These are phyloP conservation scores for Apteryx mantelli DNA, from an alignment of 2,113 vertebrate genomes.

Conservation along the genomic window DNA sequence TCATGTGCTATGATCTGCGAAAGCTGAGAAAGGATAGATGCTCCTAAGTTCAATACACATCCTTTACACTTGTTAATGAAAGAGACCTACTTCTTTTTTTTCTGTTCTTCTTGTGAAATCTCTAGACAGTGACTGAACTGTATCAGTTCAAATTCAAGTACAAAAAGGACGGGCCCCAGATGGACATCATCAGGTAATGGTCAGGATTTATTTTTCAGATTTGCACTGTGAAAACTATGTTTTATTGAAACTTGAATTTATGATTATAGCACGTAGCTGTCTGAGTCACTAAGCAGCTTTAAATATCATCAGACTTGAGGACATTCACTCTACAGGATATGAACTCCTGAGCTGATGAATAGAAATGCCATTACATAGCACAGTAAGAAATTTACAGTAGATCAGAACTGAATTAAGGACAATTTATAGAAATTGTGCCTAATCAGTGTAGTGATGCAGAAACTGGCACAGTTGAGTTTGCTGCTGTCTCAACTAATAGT, in stretches of 20 bases:
- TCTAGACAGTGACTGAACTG: conserved; percentile 90
- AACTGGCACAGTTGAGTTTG: background rate
- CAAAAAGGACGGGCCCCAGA: conserved; percentile 76
- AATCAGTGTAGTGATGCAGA: background rate
- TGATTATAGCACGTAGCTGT: background rate
- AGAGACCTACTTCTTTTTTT: conserved; percentile 25
- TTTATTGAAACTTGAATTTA: background rate
- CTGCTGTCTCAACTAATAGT: background rate
- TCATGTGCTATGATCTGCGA: background rate
- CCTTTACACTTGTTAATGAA: background rate
- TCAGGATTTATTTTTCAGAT: conserved; percentile 16
- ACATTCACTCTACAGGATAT: background rate
- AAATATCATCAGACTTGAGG: background rate
- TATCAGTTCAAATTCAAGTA: conserved; percentile 95
- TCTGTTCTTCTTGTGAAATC: background rate
- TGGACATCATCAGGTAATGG: conserved; percentile 89
- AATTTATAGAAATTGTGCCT: background rate
- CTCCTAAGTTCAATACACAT: background rate
- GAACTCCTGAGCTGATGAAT: background rate
- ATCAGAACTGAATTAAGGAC: background rate
- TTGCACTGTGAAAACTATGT: background rate
- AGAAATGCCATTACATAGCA: background rate
- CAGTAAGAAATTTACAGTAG: background rate
- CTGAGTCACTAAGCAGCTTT: background rate
- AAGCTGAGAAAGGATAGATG: background rate